Evolutionary conservation across 2,888 invertebrate species (phyloP).

Genomic region (Apamea anceps): DNA sequence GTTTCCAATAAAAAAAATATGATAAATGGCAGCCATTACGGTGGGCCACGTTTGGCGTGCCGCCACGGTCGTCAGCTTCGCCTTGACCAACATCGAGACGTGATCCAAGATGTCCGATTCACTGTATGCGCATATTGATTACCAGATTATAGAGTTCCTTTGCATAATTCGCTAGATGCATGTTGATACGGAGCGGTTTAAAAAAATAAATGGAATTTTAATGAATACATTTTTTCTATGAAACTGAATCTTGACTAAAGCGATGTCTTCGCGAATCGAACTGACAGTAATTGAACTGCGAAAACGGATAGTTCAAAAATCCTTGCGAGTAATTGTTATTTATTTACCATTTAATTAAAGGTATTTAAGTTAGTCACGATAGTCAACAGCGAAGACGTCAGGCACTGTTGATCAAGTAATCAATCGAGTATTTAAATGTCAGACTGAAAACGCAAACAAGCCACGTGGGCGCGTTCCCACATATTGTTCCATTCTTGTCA

Average conservation of each 20-base stretch:
- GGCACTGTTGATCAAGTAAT: conserved; percentile 41
- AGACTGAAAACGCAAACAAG: conserved; percentile 35
- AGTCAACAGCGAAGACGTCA: conserved; percentile 35
- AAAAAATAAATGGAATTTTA: conserved; percentile 21
- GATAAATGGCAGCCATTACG: conserved; percentile 82
- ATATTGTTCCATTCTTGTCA: conserved; percentile 65
- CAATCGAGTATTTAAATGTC: conserved; percentile 35
- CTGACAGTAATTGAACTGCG: background rate
- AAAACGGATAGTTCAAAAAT: conserved; percentile 18
- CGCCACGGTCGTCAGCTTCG: conserved; percentile 86
- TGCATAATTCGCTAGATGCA: conserved; percentile 68
- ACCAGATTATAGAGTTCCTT: conserved; percentile 74
- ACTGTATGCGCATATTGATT: conserved; percentile 80
- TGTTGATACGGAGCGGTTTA: conserved; percentile 47
- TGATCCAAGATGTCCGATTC: conserved; percentile 79
- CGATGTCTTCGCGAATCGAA: background rate
- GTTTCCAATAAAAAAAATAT: conserved; percentile 83
- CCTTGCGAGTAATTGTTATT: conserved; percentile 45
- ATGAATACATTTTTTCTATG: conserved; percentile 4
- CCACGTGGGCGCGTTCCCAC: conserved; percentile 74
- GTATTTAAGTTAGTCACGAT: conserved; percentile 35
- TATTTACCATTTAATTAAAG: conserved; percentile 35
- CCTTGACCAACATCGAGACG: conserved; percentile 88
- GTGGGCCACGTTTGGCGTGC: conserved; percentile 81
- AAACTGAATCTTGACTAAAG: background rate